Evolutionary conservation across 2,888 invertebrate species (phyloP).

Genomic region (Lomographa bimaculata): DNA sequence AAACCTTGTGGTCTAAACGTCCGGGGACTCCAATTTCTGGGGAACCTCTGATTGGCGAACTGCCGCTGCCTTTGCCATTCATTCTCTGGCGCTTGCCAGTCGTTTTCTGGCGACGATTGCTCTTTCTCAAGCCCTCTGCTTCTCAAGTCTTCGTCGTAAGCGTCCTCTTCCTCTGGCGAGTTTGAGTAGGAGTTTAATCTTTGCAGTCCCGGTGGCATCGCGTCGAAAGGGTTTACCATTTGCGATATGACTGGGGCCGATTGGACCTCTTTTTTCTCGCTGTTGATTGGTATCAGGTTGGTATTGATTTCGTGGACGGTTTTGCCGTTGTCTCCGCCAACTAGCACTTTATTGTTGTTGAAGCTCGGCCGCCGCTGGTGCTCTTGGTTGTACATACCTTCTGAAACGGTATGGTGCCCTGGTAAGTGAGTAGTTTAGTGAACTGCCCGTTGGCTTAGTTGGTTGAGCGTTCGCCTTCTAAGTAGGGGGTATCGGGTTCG

Average conservation of each 20-base stretch:
- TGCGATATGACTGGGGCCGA: constrained; percentile 53
- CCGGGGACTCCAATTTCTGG: constrained; percentile 63
- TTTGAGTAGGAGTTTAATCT: constrained; percentile 32
- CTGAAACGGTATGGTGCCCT: constrained; percentile 42
- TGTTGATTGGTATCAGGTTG: constrained; percentile 55
- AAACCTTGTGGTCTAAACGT: constrained; percentile 33
- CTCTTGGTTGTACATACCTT: constrained; percentile 73
- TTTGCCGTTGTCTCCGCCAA: constrained; percentile 65
- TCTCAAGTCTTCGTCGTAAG: constrained; percentile 57
- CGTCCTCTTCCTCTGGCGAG: constrained; percentile 39
- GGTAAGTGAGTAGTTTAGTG: too few species aligned
- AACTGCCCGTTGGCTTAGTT: too few species aligned
- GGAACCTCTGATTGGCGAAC: constrained; percentile 59
- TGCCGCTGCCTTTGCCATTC: constrained; percentile 50
- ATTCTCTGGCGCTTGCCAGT: constrained; percentile 46
- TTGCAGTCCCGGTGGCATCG: constrained; percentile 57
- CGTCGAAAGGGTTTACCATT: constrained; percentile 65
- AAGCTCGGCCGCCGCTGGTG: constrained; percentile 75
- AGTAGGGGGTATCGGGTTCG: too few species aligned
- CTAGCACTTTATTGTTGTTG: constrained; percentile 76
- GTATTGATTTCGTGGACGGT: constrained; percentile 47
- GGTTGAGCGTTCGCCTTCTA: too few species aligned
- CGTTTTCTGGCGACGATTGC: constrained; percentile 36
- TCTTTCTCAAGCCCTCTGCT: constrained; percentile 45
- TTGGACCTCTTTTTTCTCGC: constrained; percentile 44